Evolutionary conservation across 2,113 vertebrate genomes (phyloP), one percentile per base, ranked within the genome.

Genomic region (Vombatus ursinus): DNA sequence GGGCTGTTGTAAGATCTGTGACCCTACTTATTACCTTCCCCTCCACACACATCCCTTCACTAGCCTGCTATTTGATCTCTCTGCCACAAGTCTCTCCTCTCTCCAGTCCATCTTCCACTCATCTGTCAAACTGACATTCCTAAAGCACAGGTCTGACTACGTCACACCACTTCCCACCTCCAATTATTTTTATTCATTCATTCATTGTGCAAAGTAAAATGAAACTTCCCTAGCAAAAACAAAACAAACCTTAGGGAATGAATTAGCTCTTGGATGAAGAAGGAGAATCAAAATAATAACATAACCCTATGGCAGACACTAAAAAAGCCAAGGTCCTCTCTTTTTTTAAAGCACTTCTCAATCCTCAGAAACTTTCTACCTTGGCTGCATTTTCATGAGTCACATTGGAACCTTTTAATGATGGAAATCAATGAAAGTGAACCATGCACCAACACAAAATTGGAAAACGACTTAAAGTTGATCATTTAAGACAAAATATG

Each of bases 211-310:
- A 93, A 96, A 94, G 12, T 91, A 23, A 26, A 96, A 96, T 90
- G n/a, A 95, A 97, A 96, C 90, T 95, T 94, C 25, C 23, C 51
- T 52, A 90, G 25, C 50, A 97, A 54, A 93, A 84, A 95, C 95
- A 28, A 61, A 61, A 31, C 9, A 61, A 61, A 68, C 61, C 57
- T 96, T 93, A 92, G 52, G n/a, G 90, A 96, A 91, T 92, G 22
- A 95, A 16, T 92, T 68, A 94, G 44, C 47, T 96, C 48, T 89
- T 90, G 24, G 93, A 24, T 97, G 97, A 98, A 94, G 92, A 97
- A 94, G 92, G 53, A 94, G 31, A 90, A 95, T 93, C 50, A 96
- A 97, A 97, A 95, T 90, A 96, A 94, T 94, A 94, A 52, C 48
- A 94, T 96, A 96, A 37, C 93, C 84, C 48, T 7, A 31, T 96